Evolutionary conservation across 2,888 invertebrate genomes (phyloP), one percentile per base, ranked within the genome.

Genomic region (Ethmia dodecea): DNA sequence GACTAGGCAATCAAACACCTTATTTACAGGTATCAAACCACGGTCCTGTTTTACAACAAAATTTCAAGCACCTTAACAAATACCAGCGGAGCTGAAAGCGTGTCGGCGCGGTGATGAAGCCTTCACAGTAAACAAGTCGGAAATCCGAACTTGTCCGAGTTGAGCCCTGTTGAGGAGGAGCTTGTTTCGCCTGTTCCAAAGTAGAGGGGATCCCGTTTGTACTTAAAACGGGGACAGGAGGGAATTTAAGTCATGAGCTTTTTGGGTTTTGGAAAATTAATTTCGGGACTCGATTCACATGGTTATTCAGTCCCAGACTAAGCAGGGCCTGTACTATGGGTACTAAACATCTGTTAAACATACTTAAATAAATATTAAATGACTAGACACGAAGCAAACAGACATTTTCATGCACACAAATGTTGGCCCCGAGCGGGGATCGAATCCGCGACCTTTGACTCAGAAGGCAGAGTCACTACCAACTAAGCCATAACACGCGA

Each of bases 171-270:
- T 13, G 28, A 33, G 29, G 18, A 33, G 29, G 29, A 18, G 29
- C 33, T 37, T 29, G 25, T 37, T 37, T 29, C n/a, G 28, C 8
- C 20, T 27, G 37, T 29, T 33, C 29, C 32, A 33, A 36, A 37
- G 37, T 32, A 24, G 13, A 10, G 5, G 6, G 12, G 8, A 30
- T 14, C 13, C 9, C n/a, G 29, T 33, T 29, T 37, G 25, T 27
- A n/a, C 24, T 28, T 34, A 26, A 27, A 18, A 5, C 29, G 8
- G 8, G 8, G 8, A 9, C 22, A 22, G 22, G 9, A n/a, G n/a
- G n/a, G n/a, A n/a, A n/a, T 22, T 22, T 22, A 22, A 22, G 22
- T 22, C n/a, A n/a, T 5, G 22, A 22, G 18, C 18, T 18, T 18
- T 1, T 18, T 18, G 9, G 5, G 6, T 18, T 5, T 18, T 1